Percentiles rank a stretch among this genome's conserved stretches.
These are phyloP conservation scores for Ambastaia sidthimunki DNA, from an alignment of 2,797 vertebrate genomes.

Conservation along the genomic window DNA sequence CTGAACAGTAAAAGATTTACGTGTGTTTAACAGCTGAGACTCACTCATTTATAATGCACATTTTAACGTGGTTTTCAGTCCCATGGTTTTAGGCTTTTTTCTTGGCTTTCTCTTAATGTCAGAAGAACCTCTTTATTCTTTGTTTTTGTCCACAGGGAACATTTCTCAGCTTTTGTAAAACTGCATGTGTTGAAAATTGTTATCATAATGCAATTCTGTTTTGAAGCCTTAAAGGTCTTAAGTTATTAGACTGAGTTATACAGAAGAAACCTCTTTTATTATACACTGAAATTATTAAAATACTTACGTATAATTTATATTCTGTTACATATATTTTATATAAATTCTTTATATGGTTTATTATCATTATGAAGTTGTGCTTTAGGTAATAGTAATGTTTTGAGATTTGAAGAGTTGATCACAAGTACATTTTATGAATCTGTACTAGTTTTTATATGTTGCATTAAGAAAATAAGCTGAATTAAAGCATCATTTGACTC, in stretches of 20 bases:
- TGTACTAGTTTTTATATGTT: too few species aligned
- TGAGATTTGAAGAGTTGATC: too few species aligned
- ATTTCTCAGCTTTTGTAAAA: constrained; percentile 9
- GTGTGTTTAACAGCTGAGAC: neutral
- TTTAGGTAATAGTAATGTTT: too few species aligned
- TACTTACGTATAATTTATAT: too few species aligned
- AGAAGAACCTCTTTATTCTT: constrained; percentile 7
- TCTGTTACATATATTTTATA: too few species aligned
- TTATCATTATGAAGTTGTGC: too few species aligned
- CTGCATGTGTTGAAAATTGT: neutral
- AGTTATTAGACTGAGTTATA: neutral
- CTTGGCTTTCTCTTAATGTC: neutral
- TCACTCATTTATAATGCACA: neutral
- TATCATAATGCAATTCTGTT: constrained; percentile 6
- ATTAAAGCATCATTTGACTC: constrained; percentile 32
- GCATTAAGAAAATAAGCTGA: neutral
- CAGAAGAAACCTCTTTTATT: too few species aligned
- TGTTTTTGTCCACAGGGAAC: constrained; percentile 1
- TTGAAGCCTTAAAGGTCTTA: constrained; percentile 1
- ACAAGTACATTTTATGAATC: too few species aligned
- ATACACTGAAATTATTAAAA: too few species aligned
- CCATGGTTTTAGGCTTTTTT: constrained; percentile 50
- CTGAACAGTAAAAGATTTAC: neutral
- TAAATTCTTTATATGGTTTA: too few species aligned
- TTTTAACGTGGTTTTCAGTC: constrained; percentile 13